A percentile compares a stretch with the other conserved stretches of the same genome.
Conservation (phyloP, 1,140 invertebrate species). For the Streblospio benedicti region DNA sequence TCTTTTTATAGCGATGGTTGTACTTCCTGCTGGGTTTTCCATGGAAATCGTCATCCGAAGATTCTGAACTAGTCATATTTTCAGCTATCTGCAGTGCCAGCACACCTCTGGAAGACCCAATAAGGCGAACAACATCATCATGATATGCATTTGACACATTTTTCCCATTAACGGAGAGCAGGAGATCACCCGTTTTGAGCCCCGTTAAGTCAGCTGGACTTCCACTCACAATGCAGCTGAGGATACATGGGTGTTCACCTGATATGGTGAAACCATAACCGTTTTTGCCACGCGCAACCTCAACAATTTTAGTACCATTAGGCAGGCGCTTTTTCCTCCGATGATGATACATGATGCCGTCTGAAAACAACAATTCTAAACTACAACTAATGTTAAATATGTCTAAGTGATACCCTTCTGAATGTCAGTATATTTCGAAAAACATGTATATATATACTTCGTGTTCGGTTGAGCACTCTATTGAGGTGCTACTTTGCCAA, state of each 20-base stretch:
- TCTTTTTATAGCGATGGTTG: conserved; percentile 51
- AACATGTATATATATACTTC: no score
- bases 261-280: conserved; percentile 89
- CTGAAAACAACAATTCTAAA: no score
- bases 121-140: conserved; percentile 82
- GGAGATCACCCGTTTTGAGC: conserved; percentile 77
- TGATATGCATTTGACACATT: conserved; percentile 81
- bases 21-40: conserved; percentile 48
- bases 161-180: conserved; percentile 81
- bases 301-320: conserved; percentile 72
- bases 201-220: conserved; percentile 78
- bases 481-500: no score
- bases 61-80: conserved; percentile 66
- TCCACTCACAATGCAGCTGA: conserved; percentile 75
- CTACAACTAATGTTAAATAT: no score
- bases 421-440: no score
- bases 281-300: conserved; percentile 70
- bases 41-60: conserved; percentile 64
- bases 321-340: conserved; percentile 69
- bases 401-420: no score
- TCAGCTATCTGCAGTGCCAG: conserved; percentile 76
- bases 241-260: conserved; percentile 81
- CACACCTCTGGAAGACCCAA: conserved; percentile 66
- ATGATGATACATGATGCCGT: no score
- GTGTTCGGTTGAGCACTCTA: no score